Evolutionary conservation across 2,113 vertebrate genomes (phyloP).

Genomic region (Orientallactaga bullata): DNA sequence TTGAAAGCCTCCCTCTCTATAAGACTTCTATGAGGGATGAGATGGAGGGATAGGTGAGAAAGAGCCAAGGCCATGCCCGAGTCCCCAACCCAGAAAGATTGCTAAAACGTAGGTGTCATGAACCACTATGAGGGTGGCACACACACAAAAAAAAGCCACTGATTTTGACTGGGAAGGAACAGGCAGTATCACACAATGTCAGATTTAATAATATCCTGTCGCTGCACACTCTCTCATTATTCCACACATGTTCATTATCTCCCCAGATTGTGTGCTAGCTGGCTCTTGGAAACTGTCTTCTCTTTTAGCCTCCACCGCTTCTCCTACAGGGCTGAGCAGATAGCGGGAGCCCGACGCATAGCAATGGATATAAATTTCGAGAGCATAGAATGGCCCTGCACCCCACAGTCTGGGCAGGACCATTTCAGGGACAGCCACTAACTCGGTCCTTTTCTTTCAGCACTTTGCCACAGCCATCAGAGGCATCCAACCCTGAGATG

Average conservation of each 20-base stretch:
- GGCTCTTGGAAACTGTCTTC: conserved; percentile 54
- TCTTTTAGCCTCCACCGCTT: conserved; percentile 4
- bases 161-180: conserved; percentile 59
- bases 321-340: neutral
- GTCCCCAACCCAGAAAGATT: neutral
- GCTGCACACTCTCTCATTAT: conserved; percentile 25
- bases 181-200: conserved; percentile 31
- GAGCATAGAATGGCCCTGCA: neutral
- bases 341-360: neutral
- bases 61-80: neutral
- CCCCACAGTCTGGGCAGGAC: neutral
- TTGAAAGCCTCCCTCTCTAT: neutral
- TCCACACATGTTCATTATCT: conserved; percentile 71
- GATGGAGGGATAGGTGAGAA: neutral
- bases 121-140: neutral
- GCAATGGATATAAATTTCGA: neutral
- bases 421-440: neutral
- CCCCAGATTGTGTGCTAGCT: conserved; percentile 56
- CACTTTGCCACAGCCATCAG: neutral
- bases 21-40: fast-evolving
- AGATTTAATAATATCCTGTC: conserved; percentile 69
- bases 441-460: neutral
- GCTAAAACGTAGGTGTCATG: conserved; percentile 36
- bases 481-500: neutral
- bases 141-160: conserved; percentile 11